phyloP scores from a whole-genome alignment of 2,888 invertebrate species.

The Tholera decimalis region DNA sequence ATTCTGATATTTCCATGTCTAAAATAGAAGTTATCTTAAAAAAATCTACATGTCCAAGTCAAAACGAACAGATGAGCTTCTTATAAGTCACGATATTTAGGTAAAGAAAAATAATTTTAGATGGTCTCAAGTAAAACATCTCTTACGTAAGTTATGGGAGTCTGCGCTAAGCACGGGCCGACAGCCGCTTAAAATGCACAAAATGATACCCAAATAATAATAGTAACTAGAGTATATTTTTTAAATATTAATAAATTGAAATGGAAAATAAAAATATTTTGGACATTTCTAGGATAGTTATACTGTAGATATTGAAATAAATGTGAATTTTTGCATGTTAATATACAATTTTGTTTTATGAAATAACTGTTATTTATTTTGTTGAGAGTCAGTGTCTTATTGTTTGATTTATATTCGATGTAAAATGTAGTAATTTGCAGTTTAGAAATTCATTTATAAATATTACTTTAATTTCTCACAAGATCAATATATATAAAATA shows the following conservation, averaged over 20 bases:
- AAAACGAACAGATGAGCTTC: conserved; percentile 52
- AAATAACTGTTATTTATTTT: background rate
- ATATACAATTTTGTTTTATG: conserved; percentile 21
- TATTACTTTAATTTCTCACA: conserved; percentile 52
- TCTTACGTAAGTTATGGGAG: conserved; percentile 38
- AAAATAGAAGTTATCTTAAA: background rate
- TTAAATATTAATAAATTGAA: conserved; percentile 43
- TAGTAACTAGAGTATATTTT: conserved; percentile 57
- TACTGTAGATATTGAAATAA: conserved; percentile 54
- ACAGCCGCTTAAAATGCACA: conserved; percentile 84
- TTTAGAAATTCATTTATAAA: conserved; percentile 1
- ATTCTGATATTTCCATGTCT: background rate
- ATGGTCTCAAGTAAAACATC: conserved; percentile 46
- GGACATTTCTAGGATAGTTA: conserved; percentile 47
- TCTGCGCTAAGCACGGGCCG: conserved; percentile 66
- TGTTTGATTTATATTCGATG: background rate
- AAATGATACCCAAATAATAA: conserved; percentile 64
- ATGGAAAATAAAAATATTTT: conserved; percentile 68
- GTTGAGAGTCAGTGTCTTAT: background rate
- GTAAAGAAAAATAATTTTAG: conserved; percentile 34
- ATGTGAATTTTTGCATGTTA: conserved; percentile 47
- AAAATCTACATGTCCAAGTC: conserved; percentile 42
- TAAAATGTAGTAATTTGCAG: background rate
- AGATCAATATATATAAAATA: background rate
- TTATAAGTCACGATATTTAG: conserved; percentile 31